Percentiles rank a stretch among this genome's conserved stretches.
Conservation (phyloP, 2,797 vertebrate species). For the Prunella strophiata region DNA sequence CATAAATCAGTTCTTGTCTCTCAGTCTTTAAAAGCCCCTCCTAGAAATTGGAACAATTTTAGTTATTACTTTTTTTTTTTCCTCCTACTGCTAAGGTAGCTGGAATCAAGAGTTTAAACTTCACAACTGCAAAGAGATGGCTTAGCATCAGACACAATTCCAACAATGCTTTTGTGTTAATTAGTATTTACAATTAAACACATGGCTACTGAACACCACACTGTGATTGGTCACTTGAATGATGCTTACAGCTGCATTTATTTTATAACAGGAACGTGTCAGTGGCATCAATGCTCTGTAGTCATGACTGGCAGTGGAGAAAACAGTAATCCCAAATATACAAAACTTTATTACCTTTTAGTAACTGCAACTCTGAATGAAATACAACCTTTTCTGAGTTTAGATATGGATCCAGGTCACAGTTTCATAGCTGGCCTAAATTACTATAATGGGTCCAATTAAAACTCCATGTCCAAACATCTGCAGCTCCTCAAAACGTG, state of each 20-base stretch:
- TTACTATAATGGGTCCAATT: neutral
- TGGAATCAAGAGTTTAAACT: neutral
- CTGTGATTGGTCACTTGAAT: neutral
- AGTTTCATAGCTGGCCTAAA: neutral
- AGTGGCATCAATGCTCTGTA: neutral
- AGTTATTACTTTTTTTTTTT: neutral
- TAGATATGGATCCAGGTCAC: neutral
- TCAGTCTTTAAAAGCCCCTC: neutral
- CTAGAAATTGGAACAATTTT: neutral
- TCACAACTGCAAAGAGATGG: neutral
- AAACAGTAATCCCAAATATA: neutral
- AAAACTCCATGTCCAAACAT: neutral
- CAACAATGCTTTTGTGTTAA: neutral
- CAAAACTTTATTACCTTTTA: neutral
- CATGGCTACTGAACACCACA: fast-evolving
- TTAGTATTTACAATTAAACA: neutral
- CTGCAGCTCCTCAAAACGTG: neutral
- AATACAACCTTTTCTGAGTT: neutral
- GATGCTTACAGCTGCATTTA: neutral
- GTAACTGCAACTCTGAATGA: neutral
- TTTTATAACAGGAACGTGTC: neutral
- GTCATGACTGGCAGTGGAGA: neutral
- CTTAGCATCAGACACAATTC: neutral
- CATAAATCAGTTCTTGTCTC: neutral
- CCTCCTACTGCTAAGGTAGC: neutral